phyloP scores from a whole-genome alignment of 2,888 invertebrate genomes.

The Patella pellucida region DNA sequence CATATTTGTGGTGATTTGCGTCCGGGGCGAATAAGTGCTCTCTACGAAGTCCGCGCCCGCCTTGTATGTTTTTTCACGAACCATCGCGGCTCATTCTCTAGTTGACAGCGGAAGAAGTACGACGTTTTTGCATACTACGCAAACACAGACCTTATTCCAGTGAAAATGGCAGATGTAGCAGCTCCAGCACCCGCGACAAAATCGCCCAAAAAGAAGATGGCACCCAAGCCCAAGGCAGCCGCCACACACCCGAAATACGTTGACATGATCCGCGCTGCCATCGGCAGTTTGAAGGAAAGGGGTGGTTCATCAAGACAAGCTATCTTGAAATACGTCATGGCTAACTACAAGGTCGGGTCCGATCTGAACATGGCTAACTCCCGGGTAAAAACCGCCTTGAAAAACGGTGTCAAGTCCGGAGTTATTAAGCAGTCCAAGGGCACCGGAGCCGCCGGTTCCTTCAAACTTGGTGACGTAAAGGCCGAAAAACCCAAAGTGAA shows the following conservation, averaged over 20 bases:
- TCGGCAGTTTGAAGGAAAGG: slow-evolving; percentile 69
- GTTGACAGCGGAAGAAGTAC: too few relatives aligned
- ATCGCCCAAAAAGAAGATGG: background rate
- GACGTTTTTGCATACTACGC: too few relatives aligned
- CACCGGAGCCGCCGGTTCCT: slow-evolving; percentile 43
- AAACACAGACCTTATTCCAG: too few relatives aligned
- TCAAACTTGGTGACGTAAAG: too few relatives aligned
- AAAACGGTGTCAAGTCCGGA: slow-evolving; percentile 67
- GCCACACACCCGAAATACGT: too few relatives aligned
- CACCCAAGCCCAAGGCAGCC: too few relatives aligned
- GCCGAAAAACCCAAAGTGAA: slow-evolving; percentile 57
- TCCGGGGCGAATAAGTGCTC: too few relatives aligned
- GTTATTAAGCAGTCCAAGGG: slow-evolving; percentile 68
- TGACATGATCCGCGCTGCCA: slow-evolving; percentile 49
- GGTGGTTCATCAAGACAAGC: slow-evolving; percentile 72
- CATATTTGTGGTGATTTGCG: too few relatives aligned
- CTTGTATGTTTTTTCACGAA: too few relatives aligned
- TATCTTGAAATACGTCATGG: slow-evolving; percentile 30
- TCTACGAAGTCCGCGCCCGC: too few relatives aligned
- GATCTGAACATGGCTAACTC: slow-evolving; percentile 69
- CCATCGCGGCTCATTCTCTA: too few relatives aligned
- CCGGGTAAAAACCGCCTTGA: slow-evolving; percentile 70
- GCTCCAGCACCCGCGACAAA: background rate
- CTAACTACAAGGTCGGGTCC: slow-evolving; percentile 70
- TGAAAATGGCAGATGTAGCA: background rate